These are phyloP conservation scores for Muntiacus muntjak DNA, from an alignment of 2,113 vertebrate genomes.

Conservation along the genomic window DNA sequence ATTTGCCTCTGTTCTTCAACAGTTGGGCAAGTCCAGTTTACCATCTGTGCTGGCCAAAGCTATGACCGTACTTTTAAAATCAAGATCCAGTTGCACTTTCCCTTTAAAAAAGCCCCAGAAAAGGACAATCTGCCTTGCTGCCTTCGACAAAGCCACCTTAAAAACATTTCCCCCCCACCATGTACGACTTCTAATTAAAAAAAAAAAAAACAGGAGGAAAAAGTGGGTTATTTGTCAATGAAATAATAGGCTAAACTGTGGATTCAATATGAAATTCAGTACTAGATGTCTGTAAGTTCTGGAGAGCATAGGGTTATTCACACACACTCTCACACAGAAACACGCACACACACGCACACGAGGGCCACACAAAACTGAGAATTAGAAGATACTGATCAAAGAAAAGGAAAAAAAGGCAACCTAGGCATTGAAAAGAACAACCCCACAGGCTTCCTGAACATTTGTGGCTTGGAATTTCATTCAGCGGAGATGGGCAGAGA, in stretches of 20 bases:
- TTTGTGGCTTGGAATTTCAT: conserved; percentile 78
- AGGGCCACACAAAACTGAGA: conserved; percentile 67
- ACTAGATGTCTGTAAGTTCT: conserved; percentile 41
- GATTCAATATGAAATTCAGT: conserved; percentile 58
- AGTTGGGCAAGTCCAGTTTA: neutral
- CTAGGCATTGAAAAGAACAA: conserved; percentile 87
- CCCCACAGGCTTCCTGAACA: conserved; percentile 79
- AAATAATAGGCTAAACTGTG: conserved; percentile 76
- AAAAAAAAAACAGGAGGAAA: neutral
- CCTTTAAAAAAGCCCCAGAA: neutral
- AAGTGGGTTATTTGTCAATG: conserved; percentile 76
- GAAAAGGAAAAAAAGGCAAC: conserved; percentile 80
- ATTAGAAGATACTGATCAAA: conserved; percentile 79
- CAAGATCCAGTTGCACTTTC: neutral
- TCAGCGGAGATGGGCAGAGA: conserved; percentile 72
- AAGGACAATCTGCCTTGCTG: neutral
- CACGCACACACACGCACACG: neutral
- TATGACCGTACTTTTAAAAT: neutral
- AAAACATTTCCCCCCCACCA: neutral
- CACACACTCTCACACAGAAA: conserved; percentile 67
- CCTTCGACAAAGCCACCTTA: neutral
- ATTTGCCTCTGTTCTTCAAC: neutral
- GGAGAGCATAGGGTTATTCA: conserved; percentile 54
- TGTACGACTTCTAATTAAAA: neutral
- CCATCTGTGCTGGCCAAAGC: neutral